Conservation (phyloP, 1,140 invertebrate species). For the Papilio dardanus region DNA sequence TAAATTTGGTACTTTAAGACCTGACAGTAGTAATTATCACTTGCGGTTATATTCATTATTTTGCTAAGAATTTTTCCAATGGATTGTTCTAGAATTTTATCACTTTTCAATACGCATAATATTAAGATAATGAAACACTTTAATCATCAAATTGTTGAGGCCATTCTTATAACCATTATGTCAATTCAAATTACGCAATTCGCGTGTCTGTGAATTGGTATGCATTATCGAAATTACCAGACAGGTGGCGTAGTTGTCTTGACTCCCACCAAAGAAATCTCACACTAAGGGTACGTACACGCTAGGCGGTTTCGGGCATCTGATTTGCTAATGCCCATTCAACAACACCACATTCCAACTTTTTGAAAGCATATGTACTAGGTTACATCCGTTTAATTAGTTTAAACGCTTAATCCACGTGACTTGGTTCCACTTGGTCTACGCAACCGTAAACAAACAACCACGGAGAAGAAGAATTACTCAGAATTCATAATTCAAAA, state of each 20-base stretch:
- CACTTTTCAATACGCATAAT: not conserved
- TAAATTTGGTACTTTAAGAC: not conserved
- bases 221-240: constrained; percentile 44
- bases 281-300: constrained; percentile 14
- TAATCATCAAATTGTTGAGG: not conserved
- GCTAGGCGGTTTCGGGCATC: not conserved
- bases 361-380: too few relatives aligned
- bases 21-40: not conserved
- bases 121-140: constrained; percentile 15
- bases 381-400: too few relatives aligned
- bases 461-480: too few relatives aligned
- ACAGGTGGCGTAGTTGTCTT: constrained; percentile 43
- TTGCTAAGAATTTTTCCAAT: not conserved
- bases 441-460: too few relatives aligned
- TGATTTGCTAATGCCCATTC: too few relatives aligned
- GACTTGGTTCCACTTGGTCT: too few relatives aligned
- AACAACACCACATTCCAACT: too few relatives aligned
- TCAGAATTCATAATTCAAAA: too few relatives aligned
- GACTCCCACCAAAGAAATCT: constrained; percentile 38
- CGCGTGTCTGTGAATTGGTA: constrained; percentile 30
- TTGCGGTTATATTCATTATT: not conserved
- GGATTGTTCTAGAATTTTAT: not conserved
- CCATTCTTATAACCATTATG: constrained; percentile 25
- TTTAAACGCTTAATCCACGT: too few relatives aligned
- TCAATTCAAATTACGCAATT: constrained; percentile 28